A percentile compares a stretch with the other conserved stretches of the same genome.
Conservation (phyloP, 2,888 invertebrate genomes). For the Dorcus parallelipipedus region DNA sequence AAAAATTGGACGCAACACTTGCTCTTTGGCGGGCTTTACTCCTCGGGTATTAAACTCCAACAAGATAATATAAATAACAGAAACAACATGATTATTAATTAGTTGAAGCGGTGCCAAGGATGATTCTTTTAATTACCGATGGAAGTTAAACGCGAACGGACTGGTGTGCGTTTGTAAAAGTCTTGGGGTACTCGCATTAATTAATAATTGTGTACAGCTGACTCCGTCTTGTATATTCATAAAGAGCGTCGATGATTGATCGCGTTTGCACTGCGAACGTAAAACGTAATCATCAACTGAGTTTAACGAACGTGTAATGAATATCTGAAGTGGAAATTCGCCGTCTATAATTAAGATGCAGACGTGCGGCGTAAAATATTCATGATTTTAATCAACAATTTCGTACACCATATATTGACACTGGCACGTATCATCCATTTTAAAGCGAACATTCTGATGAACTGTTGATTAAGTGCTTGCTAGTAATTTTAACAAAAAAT, state of each 20-base stretch:
- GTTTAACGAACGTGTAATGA: conserved; percentile 35
- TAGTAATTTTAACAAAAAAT: too few relatives aligned
- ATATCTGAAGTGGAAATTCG: conserved; percentile 31
- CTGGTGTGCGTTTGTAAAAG: conserved; percentile 19
- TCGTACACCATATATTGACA: conserved; percentile 13
- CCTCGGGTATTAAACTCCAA: conserved; percentile 7
- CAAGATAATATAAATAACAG: conserved; percentile 23
- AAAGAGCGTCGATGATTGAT: conserved; percentile 33
- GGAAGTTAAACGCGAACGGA: conserved; percentile 21
- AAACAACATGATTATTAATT: conserved; percentile 25
- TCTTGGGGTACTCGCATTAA: conserved; percentile 22
- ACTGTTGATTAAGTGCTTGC: too few relatives aligned
- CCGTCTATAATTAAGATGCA: conserved; percentile 26
- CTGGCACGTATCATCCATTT: not conserved
- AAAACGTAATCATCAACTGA: conserved; percentile 31
- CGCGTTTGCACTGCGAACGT: conserved; percentile 30
- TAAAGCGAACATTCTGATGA: not conserved
- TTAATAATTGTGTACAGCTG: conserved; percentile 33
- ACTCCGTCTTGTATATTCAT: conserved; percentile 32
- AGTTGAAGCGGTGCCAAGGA: conserved; percentile 24
- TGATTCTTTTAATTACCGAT: conserved; percentile 17
- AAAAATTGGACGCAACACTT: conserved; percentile 14
- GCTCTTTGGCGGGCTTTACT: conserved; percentile 14
- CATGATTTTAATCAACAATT: conserved; percentile 18
- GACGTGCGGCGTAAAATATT: conserved; percentile 17